Conservation (phyloP, 2,888 invertebrate species). For the Oegoconia quadripuncta region DNA sequence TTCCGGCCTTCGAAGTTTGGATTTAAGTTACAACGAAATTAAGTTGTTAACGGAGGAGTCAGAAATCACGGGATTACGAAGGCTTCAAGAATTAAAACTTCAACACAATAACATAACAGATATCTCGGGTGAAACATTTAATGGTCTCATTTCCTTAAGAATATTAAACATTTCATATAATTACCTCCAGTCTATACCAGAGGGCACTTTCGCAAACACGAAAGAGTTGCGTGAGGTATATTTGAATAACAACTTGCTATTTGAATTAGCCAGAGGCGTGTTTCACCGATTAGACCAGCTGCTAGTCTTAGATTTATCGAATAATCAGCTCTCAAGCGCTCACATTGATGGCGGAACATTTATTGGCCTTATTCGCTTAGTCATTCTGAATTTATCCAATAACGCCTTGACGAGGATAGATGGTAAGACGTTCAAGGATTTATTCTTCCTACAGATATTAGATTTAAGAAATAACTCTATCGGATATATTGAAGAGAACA, state of each 20-base stretch:
- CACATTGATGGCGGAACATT: conserved; percentile 92
- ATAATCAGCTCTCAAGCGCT: conserved; percentile 91
- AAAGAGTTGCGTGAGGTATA: conserved; percentile 91
- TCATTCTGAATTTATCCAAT: conserved; percentile 91
- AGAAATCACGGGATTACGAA: conserved; percentile 85
- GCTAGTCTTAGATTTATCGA: conserved; percentile 90
- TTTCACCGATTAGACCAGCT: conserved; percentile 92
- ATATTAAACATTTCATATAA: conserved; percentile 93
- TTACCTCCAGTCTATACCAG: conserved; percentile 88
- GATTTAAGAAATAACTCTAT: conserved; percentile 93
- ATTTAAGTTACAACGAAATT: conserved; percentile 90
- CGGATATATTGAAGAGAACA: conserved; percentile 91
- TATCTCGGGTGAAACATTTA: conserved; percentile 88
- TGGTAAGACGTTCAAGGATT: conserved; percentile 90
- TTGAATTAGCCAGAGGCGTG: conserved; percentile 89
- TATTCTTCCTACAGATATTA: conserved; percentile 92
- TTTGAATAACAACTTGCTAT: conserved; percentile 91
- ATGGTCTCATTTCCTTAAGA: conserved; percentile 87
- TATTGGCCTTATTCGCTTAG: conserved; percentile 90
- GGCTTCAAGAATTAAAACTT: conserved; percentile 88
- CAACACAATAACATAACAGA: conserved; percentile 91
- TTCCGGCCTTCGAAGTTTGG: conserved; percentile 86
- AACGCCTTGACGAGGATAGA: conserved; percentile 92
- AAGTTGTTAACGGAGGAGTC: conserved; percentile 85
- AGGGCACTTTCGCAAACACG: conserved; percentile 89